Evolutionary conservation across 2,113 vertebrate species (phyloP).

Genomic region (Spilogale gracilis): DNA sequence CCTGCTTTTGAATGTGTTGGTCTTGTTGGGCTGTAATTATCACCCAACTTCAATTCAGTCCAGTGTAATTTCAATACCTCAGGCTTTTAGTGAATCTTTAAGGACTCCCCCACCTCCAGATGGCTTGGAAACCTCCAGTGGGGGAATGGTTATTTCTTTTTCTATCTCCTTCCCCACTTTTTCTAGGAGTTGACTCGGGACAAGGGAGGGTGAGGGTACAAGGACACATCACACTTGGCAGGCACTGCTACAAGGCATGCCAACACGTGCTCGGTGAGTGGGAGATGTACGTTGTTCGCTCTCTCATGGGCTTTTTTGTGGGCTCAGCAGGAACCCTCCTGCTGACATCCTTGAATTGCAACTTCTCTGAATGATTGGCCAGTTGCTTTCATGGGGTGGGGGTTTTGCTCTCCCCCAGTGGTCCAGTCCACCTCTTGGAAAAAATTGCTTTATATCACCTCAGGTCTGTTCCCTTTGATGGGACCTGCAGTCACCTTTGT

Average conservation of each 20-base stretch:
- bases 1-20: background rate
- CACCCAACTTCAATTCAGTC: background rate
- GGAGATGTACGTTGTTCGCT: background rate
- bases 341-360: background rate
- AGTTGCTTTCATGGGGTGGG: background rate
- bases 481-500: background rate
- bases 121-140: background rate
- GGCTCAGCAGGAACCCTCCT: background rate
- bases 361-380: background rate
- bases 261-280: background rate
- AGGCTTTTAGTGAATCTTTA: background rate
- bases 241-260: too few relatives aligned
- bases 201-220: background rate
- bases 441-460: background rate
- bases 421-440: background rate
- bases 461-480: background rate
- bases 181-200: background rate
- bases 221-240: background rate
- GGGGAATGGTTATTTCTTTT: background rate
- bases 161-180: background rate
- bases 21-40: background rate
- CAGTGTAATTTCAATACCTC: conserved; percentile 2
- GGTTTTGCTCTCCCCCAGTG: background rate
- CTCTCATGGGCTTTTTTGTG: background rate
- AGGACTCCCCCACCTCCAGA: background rate